Percentiles rank a stretch among this genome's conserved stretches.
These are phyloP conservation scores for Drosophila setosimentum DNA, from an alignment of 2,888 invertebrate genomes.

Conservation along the genomic window DNA sequence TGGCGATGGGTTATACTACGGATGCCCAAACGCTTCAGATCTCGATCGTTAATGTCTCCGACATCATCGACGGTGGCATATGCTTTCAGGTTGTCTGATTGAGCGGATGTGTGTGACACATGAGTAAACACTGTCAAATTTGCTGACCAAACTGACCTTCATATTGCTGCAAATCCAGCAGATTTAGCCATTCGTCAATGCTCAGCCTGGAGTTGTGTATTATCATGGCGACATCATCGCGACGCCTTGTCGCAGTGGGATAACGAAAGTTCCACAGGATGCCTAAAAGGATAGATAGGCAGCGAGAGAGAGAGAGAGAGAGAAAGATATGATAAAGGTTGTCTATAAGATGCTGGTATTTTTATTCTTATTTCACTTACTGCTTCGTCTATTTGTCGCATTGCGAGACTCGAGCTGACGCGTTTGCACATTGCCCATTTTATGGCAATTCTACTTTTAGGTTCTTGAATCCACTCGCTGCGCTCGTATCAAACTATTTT, in stretches of 20 bases:
- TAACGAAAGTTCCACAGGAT: slow-evolving; percentile 86
- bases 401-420: slow-evolving; percentile 66
- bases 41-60: slow-evolving; percentile 85
- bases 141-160: slow-evolving; percentile 69
- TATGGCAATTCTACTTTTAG: slow-evolving; percentile 18
- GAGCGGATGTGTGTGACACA: slow-evolving; percentile 27
- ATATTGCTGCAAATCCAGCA: slow-evolving; percentile 88
- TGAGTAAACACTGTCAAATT: slow-evolving; percentile 16
- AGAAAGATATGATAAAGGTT: not conserved
- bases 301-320: not conserved
- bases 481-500: slow-evolving; percentile 33
- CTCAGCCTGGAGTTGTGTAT: slow-evolving; percentile 86
- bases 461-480: slow-evolving; percentile 18
- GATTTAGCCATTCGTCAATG: slow-evolving; percentile 87
- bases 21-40: slow-evolving; percentile 88
- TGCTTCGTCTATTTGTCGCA: slow-evolving; percentile 71
- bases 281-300: slow-evolving; percentile 61
- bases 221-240: slow-evolving; percentile 79
- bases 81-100: slow-evolving; percentile 71
- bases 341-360: not conserved
- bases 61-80: slow-evolving; percentile 78
- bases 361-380: slow-evolving; percentile 50
- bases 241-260: slow-evolving; percentile 77
- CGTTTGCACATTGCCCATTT: slow-evolving; percentile 79
- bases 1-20: slow-evolving; percentile 88